Conservation (phyloP, 2,113 vertebrate genomes). For the Megaleporinus macrocephalus region DNA sequence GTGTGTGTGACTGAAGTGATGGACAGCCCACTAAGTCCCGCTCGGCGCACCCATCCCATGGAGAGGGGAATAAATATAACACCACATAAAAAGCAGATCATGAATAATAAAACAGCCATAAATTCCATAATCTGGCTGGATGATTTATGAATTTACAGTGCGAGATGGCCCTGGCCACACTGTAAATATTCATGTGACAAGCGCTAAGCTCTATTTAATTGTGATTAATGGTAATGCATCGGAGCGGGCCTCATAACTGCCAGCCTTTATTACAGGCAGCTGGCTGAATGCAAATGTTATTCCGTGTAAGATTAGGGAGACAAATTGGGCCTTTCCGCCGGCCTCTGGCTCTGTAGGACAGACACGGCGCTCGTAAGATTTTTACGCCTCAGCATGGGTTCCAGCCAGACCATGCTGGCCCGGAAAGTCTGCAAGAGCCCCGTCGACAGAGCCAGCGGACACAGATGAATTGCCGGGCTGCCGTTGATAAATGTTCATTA, state of each 20-base stretch:
- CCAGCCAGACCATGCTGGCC: slow-evolving; percentile 16
- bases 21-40: slow-evolving; percentile 50
- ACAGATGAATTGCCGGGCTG: slow-evolving; percentile 1
- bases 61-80: slow-evolving; percentile 78
- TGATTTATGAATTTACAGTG: slow-evolving; percentile 81
- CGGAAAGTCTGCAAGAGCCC: slow-evolving; percentile 7
- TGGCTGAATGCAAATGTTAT: slow-evolving; percentile 70
- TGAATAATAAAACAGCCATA: slow-evolving; percentile 84
- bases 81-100: slow-evolving; percentile 80
- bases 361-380: slow-evolving; percentile 23
- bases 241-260: slow-evolving; percentile 61
- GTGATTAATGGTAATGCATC: slow-evolving; percentile 78
- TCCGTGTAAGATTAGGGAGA: slow-evolving; percentile 66
- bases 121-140: slow-evolving; percentile 72
- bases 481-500: slow-evolving; percentile 7
- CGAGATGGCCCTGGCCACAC: slow-evolving; percentile 68
- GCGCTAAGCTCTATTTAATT: slow-evolving; percentile 74
- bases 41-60: slow-evolving; percentile 63
- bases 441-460: background rate
- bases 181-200: slow-evolving; percentile 69
- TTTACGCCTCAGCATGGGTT: slow-evolving; percentile 21
- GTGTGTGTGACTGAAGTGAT: slow-evolving; percentile 44
- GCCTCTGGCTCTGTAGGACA: slow-evolving; percentile 19
- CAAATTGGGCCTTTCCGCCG: slow-evolving; percentile 59
- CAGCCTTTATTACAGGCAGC: slow-evolving; percentile 64